A percentile compares a stretch with the other conserved stretches of the same genome.
phyloP scores from a whole-genome alignment of 2,797 vertebrate genomes.

The Chaetodon trifasciatus region DNA sequence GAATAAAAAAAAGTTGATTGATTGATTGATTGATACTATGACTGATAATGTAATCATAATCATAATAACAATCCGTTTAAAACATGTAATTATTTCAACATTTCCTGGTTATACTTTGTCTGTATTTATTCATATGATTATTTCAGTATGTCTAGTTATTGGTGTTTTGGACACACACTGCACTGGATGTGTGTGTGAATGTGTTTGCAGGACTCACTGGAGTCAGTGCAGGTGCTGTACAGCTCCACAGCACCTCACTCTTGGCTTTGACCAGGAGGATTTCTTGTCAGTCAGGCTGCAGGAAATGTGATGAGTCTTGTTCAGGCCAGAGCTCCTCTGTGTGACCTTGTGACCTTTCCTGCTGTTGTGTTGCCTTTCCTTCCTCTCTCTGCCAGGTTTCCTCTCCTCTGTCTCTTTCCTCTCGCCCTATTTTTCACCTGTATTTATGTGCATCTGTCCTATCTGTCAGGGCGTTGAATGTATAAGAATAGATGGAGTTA shows the following conservation, averaged over 20 bases:
- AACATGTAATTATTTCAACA: too few species aligned
- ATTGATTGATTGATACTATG: too few species aligned
- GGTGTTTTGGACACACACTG: background rate
- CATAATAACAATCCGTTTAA: too few species aligned
- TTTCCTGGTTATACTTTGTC: too few species aligned
- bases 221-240: background rate
- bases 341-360: conserved; percentile 21
- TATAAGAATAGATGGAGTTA: background rate
- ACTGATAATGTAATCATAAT: too few species aligned
- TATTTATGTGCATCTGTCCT: background rate
- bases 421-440: background rate
- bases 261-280: background rate
- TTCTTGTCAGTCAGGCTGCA: conserved; percentile 3
- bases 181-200: background rate
- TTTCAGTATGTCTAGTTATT: too few species aligned
- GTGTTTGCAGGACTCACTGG: background rate
- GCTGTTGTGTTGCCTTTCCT: conserved; percentile 4
- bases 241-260: background rate
- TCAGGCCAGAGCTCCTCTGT: background rate
- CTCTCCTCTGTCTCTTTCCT: background rate
- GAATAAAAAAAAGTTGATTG: too few species aligned
- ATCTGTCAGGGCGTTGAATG: background rate
- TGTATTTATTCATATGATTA: too few species aligned
- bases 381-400: background rate
- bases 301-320: conserved; percentile 10